Base-by-base conservation (phyloP, 2,113 vertebrate genomes). In the Festucalex cinctus region DNA sequence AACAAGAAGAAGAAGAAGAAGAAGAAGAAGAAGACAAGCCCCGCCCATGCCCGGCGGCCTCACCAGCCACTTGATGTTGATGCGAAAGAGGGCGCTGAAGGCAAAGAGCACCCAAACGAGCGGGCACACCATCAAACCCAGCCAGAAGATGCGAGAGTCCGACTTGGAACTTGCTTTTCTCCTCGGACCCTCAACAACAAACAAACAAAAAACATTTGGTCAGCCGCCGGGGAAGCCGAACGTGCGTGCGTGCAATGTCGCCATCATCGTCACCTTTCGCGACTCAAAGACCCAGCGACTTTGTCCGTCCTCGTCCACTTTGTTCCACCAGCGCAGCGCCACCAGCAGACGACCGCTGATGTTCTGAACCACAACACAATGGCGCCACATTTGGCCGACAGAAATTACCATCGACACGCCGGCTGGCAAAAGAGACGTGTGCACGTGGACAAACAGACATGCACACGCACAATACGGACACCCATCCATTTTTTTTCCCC, bases 251-350 rank as follows among this genome's bases (percentile, higher is more conserved):
- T 13, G 22, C 51, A 8, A 20, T 20, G 1, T 20, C 20, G n/a
- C 48, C 16, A 16, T 1, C 6, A 0, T 56, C 19, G 66, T 63
- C 3, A 96, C 96, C 94, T 98, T 97, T 75, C 94, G 93, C 16
- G 96, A 88, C 80, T 99, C 97, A 87, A 96, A 98, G 32, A 98
- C 86, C 97, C 97, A 99, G 24, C 94, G 95, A 73, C 94, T 98
- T 51, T 88, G 93, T 2, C 97, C 97, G 24, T 99, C 95, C 13
- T 98, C 94, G 63, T 99, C 96, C 68, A 99, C 94, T 81, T 96
- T 96, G 89, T 99, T 99, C 97, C 96, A 99, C 97, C 97, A 99
- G 14, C 96, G 89, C 2, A 98, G 89, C 17, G 96, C 95, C 2
- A 99, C 97, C 95, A 99, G 91, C 71, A 99, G 75, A 12, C 97